These are phyloP conservation scores for Prunella himalayana DNA, from an alignment of 2,113 vertebrate genomes.

Conservation along the genomic window DNA sequence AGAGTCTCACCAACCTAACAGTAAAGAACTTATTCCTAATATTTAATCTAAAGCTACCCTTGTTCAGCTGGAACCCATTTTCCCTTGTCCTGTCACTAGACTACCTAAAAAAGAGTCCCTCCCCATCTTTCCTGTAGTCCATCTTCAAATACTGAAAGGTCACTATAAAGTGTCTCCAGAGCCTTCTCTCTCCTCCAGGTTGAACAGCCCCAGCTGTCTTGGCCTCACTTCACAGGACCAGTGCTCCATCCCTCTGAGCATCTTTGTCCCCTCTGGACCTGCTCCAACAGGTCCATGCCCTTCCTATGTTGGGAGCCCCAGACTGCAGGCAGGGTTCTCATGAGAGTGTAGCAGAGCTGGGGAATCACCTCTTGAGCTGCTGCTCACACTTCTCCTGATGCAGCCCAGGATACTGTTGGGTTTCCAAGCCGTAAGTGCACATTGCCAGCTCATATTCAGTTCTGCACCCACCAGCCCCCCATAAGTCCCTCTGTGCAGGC, in stretches of 20 bases:
- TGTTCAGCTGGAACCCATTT: background rate
- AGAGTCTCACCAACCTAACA: background rate
- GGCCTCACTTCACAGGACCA: background rate
- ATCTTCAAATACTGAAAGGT: background rate
- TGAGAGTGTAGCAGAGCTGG: background rate
- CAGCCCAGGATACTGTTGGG: background rate
- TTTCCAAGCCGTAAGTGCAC: background rate
- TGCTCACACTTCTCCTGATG: background rate
- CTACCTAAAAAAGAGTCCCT: background rate
- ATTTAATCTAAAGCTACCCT: background rate
- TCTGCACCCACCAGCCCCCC: background rate
- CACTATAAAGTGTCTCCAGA: background rate
- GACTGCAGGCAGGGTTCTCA: background rate
- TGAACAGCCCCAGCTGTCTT: background rate
- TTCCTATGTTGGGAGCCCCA: background rate
- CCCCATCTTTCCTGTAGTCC: background rate
- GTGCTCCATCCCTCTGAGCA: background rate
- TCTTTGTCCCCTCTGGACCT: background rate
- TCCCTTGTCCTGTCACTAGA: background rate
- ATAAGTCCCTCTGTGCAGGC: background rate
- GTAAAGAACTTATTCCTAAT: background rate
- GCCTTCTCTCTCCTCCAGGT: background rate
- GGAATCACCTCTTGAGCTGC: background rate
- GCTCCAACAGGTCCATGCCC: background rate
- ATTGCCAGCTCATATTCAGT: background rate